phyloP scores from a whole-genome alignment of 2,113 vertebrate species.

The Galeopterus variegatus region DNA sequence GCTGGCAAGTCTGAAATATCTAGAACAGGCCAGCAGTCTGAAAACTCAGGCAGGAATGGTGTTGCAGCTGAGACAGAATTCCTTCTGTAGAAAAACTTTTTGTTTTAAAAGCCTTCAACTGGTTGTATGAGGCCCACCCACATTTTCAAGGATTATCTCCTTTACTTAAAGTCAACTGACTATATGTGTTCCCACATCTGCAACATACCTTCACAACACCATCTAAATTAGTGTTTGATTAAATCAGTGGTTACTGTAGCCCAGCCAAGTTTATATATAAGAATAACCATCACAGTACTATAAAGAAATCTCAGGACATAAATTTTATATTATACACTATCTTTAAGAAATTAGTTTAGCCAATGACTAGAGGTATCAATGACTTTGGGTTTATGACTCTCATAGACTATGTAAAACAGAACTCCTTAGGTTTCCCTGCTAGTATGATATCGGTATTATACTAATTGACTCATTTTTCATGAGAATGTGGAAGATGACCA shows the following conservation, averaged over 20 bases:
- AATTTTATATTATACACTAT: neutral
- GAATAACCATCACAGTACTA: neutral
- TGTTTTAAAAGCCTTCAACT: neutral
- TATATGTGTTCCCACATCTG: neutral
- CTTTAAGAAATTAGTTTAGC: constrained; percentile 38
- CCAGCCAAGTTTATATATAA: neutral
- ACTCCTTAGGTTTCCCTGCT: neutral
- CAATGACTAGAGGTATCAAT: constrained; percentile 4
- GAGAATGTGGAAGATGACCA: neutral
- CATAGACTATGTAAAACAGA: neutral
- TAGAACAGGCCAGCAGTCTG: neutral
- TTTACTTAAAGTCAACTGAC: constrained; percentile 40
- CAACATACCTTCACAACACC: neutral
- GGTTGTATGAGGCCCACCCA: neutral
- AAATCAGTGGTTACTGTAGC: neutral
- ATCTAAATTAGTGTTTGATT: neutral
- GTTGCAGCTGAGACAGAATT: neutral
- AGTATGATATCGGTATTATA: neutral
- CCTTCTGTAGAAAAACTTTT: neutral
- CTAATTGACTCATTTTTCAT: constrained; percentile 55
- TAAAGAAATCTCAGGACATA: neutral
- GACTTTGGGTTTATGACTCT: neutral
- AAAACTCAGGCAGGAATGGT: neutral
- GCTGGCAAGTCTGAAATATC: neutral
- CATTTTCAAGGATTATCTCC: neutral